Evolutionary conservation across 2,888 invertebrate genomes (phyloP).

Genomic region (Andricus quercusramuli): DNA sequence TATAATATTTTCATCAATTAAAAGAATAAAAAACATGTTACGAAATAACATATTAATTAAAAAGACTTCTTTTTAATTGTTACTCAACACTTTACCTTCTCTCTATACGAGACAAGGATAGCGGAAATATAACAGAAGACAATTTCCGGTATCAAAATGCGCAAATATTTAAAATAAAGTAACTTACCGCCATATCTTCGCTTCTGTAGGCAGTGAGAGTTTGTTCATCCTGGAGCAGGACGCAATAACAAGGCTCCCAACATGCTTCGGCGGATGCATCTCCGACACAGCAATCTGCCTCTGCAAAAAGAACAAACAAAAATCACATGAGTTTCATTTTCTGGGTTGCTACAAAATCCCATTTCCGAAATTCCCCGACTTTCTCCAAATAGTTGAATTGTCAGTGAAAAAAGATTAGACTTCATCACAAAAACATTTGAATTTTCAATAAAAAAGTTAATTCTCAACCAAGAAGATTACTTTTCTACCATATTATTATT

Average conservation of each 20-base stretch:
- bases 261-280: slow-evolving; percentile 82
- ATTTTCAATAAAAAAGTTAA: too few species aligned
- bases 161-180: slow-evolving; percentile 40
- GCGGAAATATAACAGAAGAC: not conserved
- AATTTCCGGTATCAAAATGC: not conserved
- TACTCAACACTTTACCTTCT: not conserved
- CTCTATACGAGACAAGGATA: not conserved
- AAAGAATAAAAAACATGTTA: not conserved
- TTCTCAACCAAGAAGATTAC: too few species aligned
- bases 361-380: too few species aligned
- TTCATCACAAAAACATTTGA: too few species aligned
- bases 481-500: too few species aligned
- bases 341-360: too few species aligned
- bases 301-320: slow-evolving; percentile 60
- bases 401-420: too few species aligned
- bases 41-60: not conserved
- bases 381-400: too few species aligned
- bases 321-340: slow-evolving; percentile 39
- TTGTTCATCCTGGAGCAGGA: slow-evolving; percentile 87
- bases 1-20: not conserved
- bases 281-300: slow-evolving; percentile 79
- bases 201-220: slow-evolving; percentile 88
- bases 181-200: slow-evolving; percentile 89
- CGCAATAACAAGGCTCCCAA: slow-evolving; percentile 91
- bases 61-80: not conserved